These are phyloP conservation scores for Dendrocincla fuliginosa DNA, from an alignment of 2,797 vertebrate species.

Conservation along the genomic window DNA sequence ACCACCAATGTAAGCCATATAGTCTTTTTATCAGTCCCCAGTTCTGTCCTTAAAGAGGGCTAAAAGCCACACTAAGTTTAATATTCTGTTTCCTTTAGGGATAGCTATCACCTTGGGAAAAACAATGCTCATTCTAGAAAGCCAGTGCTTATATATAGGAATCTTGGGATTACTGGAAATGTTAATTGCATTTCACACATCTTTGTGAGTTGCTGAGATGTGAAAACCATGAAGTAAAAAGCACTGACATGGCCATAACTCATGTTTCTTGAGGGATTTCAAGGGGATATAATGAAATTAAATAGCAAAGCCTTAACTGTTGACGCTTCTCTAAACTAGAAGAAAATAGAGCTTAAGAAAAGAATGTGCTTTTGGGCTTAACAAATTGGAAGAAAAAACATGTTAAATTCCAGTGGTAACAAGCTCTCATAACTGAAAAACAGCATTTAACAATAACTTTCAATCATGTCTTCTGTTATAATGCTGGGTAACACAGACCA, in stretches of 20 bases:
- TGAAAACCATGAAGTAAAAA: neutral
- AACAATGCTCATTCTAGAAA: neutral
- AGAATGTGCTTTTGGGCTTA: neutral
- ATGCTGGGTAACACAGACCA: neutral
- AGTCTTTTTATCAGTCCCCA: neutral
- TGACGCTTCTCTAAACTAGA: neutral
- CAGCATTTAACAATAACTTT: neutral
- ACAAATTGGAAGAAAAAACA: neutral
- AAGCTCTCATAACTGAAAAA: neutral
- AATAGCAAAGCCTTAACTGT: neutral
- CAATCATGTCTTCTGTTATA: slow-evolving; percentile 7
- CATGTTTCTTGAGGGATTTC: neutral
- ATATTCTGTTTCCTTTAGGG: neutral
- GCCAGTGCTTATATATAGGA: neutral
- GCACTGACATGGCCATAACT: neutral
- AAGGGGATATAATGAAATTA: neutral
- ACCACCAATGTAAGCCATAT: neutral
- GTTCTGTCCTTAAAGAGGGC: neutral
- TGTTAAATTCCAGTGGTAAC: neutral
- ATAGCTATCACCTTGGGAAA: neutral
- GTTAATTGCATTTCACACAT: neutral
- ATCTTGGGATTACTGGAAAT: neutral
- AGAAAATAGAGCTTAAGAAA: neutral
- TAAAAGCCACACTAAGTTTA: neutral
- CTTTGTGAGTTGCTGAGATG: neutral